Conservation (phyloP, 1,140 invertebrate species). For the Chrysoperla carnea region DNA sequence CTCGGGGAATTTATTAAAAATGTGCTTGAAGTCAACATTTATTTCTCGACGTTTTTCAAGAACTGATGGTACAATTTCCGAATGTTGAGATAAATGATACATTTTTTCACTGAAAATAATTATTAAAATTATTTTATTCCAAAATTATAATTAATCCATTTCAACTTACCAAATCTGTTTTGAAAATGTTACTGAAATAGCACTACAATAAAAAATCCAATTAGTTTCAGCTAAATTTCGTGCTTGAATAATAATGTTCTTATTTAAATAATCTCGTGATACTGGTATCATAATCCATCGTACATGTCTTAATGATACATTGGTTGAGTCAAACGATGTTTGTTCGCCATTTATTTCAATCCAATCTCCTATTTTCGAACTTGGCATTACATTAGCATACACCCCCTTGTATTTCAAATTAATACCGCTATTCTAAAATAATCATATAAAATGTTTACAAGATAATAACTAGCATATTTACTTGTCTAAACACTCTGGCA, state of each 20-base stretch:
- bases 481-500: not conserved
- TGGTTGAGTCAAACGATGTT: constrained; percentile 9
- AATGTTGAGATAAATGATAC: constrained; percentile 42
- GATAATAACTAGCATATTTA: not conserved
- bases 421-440: constrained; percentile 16
- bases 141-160: constrained; percentile 3
- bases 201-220: constrained; percentile 56
- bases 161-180: constrained; percentile 40
- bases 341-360: constrained; percentile 24
- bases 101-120: constrained; percentile 35
- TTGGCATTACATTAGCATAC: constrained; percentile 7
- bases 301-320: not conserved
- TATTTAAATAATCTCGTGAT: constrained; percentile 8
- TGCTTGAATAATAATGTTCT: constrained; percentile 28
- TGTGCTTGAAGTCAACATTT: constrained; percentile 37
- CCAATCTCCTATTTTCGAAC: constrained; percentile 23
- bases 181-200: constrained; percentile 26
- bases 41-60: constrained; percentile 31
- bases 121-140: constrained; percentile 1
- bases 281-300: not conserved
- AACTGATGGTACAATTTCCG: constrained; percentile 29
- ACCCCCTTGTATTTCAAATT: constrained; percentile 7
- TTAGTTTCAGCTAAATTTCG: constrained; percentile 41
- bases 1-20: constrained; percentile 30
- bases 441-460: not conserved